phyloP scores from a whole-genome alignment of 2,888 invertebrate species.

The Rhyacophila evoluta region DNA sequence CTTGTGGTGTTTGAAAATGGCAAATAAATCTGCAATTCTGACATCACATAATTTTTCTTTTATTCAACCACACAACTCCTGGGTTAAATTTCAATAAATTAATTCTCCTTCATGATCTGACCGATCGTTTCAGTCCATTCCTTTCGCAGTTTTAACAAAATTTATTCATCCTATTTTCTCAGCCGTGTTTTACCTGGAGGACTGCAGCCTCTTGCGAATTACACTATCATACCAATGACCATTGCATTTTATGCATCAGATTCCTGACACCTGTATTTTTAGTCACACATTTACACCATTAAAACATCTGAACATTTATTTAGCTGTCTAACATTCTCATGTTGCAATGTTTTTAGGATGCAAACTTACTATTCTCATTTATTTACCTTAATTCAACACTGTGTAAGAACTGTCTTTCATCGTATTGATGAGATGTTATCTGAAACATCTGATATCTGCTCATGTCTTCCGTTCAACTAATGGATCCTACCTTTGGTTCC shows the following conservation, averaged over 20 bases:
- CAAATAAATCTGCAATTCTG: slow-evolving; percentile 1
- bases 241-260: no score
- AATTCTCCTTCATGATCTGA: background rate
- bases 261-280: background rate
- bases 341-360: no score
- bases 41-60: background rate
- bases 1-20: slow-evolving; percentile 19
- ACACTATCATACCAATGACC: background rate
- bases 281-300: background rate
- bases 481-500: no score
- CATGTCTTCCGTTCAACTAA: no score
- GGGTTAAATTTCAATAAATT: background rate
- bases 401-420: no score
- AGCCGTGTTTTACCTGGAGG: background rate
- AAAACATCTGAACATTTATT: no score
- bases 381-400: background rate
- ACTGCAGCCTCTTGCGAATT: background rate
- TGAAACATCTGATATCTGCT: no score
- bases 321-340: no score
- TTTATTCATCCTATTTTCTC: no score
- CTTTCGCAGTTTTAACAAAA: background rate
- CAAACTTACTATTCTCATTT: no score
- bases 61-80: slow-evolving; percentile 14
- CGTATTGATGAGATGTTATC: no score
- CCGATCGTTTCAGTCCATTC: background rate